Evolutionary conservation across 2,888 invertebrate species (phyloP).

Genomic region (Eupithecia subumbrata): DNA sequence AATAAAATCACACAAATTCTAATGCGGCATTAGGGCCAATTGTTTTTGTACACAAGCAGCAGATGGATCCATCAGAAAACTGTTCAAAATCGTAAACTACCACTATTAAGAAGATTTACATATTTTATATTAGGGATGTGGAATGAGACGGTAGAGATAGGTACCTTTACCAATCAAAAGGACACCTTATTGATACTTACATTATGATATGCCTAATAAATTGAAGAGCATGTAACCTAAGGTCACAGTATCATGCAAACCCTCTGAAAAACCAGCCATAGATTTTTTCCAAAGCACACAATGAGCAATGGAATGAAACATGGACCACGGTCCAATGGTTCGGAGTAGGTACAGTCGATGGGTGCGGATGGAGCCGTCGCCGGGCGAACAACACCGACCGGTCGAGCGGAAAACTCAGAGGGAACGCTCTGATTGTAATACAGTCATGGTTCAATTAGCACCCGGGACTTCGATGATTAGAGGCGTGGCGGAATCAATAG

Average conservation of each 20-base stretch:
- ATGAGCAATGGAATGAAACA: constrained; percentile 36
- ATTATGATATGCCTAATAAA: background rate
- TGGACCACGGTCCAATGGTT: constrained; percentile 38
- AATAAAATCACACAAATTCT: background rate
- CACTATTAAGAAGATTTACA: background rate
- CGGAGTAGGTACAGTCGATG: constrained; percentile 43
- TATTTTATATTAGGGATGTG: background rate
- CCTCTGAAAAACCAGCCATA: constrained; percentile 13
- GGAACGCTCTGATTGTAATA: constrained; percentile 43
- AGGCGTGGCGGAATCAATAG: background rate
- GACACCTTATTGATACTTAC: background rate
- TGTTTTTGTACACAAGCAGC: background rate
- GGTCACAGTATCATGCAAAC: background rate
- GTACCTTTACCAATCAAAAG: no score
- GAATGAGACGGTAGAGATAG: background rate
- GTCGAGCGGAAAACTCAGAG: constrained; percentile 45
- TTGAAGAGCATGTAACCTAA: background rate
- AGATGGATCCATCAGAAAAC: background rate
- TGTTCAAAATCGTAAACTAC: background rate
- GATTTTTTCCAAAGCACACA: constrained; percentile 21
- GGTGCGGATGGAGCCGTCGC: constrained; percentile 57
- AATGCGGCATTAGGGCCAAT: background rate
- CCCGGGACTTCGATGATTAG: constrained; percentile 22
- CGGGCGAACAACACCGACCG: constrained; percentile 48
- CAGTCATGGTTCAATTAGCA: constrained; percentile 40